These are phyloP conservation scores for Oligia strigilis DNA, from an alignment of 2,888 invertebrate genomes.

Conservation along the genomic window DNA sequence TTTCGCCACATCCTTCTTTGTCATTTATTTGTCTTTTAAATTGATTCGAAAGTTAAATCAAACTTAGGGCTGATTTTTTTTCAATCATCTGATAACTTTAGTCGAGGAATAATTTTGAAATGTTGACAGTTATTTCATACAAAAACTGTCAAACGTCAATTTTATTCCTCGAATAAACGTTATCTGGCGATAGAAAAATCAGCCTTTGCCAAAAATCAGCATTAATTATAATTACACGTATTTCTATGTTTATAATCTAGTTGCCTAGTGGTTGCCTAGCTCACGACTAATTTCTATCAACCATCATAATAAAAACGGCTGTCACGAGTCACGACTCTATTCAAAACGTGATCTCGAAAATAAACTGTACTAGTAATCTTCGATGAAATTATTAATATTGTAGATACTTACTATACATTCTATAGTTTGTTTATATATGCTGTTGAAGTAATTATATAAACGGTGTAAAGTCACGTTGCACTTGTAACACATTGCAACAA, in stretches of 20 bases:
- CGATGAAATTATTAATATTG: background rate
- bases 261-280: background rate
- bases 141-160: no score
- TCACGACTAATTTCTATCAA: conserved; percentile 1
- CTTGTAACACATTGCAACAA: conserved; percentile 13
- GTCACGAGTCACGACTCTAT: conserved; percentile 53
- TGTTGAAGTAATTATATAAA: conserved; percentile 22
- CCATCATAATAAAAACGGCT: background rate
- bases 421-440: conserved; percentile 25
- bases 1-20: no score
- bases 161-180: no score
- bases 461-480: conserved; percentile 25
- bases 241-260: background rate
- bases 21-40: background rate
- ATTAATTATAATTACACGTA: no score
- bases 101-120: no score
- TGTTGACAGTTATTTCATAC: no score
- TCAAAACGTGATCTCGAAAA: conserved; percentile 47
- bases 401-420: background rate
- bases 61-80: no score
- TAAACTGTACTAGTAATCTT: conserved; percentile 16
- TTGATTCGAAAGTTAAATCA: background rate
- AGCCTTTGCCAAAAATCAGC: no score
- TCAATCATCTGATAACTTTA: no score
- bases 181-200: no score